A percentile compares a stretch with the other conserved stretches of the same genome.
These are phyloP conservation scores for Sturmia bella DNA, from an alignment of 2,888 invertebrate genomes.

Conservation along the genomic window DNA sequence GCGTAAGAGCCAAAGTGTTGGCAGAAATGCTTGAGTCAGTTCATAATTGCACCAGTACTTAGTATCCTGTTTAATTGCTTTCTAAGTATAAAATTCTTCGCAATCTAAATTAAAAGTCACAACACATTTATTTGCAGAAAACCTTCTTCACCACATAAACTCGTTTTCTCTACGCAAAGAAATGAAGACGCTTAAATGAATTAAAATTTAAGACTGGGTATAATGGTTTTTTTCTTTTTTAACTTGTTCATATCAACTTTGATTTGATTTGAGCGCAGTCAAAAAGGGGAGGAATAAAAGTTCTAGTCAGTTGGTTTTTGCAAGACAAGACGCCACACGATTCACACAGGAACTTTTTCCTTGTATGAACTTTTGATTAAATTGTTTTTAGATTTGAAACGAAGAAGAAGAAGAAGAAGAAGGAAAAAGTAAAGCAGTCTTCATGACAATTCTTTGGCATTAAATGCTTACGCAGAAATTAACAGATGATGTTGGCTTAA, in stretches of 20 bases:
- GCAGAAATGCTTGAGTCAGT: slow-evolving; percentile 4
- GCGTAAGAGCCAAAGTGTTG: neutral
- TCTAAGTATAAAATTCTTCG: slow-evolving; percentile 38
- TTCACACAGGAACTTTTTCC: slow-evolving; percentile 9
- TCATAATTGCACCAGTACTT: slow-evolving; percentile 3
- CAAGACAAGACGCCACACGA: slow-evolving; percentile 49
- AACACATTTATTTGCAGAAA: slow-evolving; percentile 57
- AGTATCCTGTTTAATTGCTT: slow-evolving; percentile 51
- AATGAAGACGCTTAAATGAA: slow-evolving; percentile 58
- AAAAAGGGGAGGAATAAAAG: slow-evolving; percentile 13
- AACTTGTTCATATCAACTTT: slow-evolving; percentile 25
- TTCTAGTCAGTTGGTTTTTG: slow-evolving; percentile 1
- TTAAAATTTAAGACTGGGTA: slow-evolving; percentile 31
- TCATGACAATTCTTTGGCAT: no score
- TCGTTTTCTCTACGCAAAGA: slow-evolving; percentile 27
- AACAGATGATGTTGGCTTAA: no score
- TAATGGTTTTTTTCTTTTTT: slow-evolving; percentile 1
- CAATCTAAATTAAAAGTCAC: slow-evolving; percentile 68
- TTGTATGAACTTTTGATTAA: no score
- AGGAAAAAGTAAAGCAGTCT: no score
- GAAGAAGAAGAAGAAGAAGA: no score
- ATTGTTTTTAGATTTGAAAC: no score
- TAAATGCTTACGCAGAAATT: no score
- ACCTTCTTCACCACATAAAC: slow-evolving; percentile 43
- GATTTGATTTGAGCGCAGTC: slow-evolving; percentile 45